These are phyloP conservation scores for Sitta carolinensis DNA, from an alignment of 2,797 vertebrate species.

Conservation along the genomic window DNA sequence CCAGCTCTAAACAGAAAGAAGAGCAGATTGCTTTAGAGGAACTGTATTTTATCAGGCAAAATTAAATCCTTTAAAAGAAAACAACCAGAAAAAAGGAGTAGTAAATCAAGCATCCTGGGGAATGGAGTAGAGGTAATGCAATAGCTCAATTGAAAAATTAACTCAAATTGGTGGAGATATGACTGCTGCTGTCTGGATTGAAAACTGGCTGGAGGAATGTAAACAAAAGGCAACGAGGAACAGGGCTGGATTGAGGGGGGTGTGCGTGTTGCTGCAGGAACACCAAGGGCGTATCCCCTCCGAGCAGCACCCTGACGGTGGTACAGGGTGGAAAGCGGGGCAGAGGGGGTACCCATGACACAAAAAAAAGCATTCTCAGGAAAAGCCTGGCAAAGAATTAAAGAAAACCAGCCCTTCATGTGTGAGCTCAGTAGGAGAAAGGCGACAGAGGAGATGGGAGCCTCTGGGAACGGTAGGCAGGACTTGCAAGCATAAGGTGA, in stretches of 20 bases:
- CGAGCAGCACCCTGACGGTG: fast-evolving
- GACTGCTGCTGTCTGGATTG: not conserved
- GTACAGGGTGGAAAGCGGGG: fast-evolving
- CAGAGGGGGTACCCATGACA: fast-evolving
- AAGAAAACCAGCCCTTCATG: not conserved
- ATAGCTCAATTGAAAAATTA: conserved; percentile 22
- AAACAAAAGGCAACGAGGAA: conserved; percentile 21
- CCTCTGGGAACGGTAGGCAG: not conserved
- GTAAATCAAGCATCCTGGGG: not conserved
- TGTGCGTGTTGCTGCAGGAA: not conserved
- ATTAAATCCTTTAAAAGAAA: not conserved
- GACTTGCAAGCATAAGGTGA: fast-evolving
- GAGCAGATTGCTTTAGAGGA: not conserved
- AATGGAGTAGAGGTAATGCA: not conserved
- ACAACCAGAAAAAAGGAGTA: not conserved
- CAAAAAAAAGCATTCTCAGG: not conserved
- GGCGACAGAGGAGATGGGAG: not conserved
- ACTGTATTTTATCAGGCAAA: not conserved
- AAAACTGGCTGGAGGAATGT: conserved; percentile 2
- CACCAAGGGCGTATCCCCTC: fast-evolving
- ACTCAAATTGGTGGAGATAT: not conserved
- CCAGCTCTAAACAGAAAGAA: not conserved
- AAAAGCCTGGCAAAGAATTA: not conserved
- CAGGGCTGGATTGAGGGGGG: not conserved
- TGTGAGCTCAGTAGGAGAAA: not conserved